Percentiles rank a stretch among this genome's conserved stretches.
Conservation (phyloP, 2,113 vertebrate species). For the Clarias macrocephalus region DNA sequence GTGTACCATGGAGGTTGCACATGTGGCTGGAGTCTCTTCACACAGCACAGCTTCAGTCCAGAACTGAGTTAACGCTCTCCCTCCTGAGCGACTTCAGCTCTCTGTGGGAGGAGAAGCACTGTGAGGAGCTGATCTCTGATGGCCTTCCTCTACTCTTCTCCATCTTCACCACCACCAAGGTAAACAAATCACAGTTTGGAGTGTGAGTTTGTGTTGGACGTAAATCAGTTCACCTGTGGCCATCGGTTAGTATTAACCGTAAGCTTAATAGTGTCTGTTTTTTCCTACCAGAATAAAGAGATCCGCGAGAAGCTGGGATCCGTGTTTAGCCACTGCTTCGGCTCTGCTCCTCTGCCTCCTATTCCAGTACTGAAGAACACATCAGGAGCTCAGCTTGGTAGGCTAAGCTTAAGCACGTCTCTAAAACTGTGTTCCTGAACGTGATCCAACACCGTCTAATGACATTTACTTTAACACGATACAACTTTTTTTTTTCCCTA, state of each 20-base stretch:
- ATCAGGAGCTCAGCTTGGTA: conserved; percentile 89
- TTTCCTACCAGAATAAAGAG: conserved; percentile 77
- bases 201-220: neutral
- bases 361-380: conserved; percentile 76
- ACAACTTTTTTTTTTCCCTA: neutral
- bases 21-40: conserved; percentile 86
- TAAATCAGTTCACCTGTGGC: no score
- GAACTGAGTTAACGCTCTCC: conserved; percentile 76
- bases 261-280: neutral
- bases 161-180: conserved; percentile 86
- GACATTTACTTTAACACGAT: neutral
- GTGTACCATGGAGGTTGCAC: conserved; percentile 91
- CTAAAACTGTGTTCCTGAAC: neutral
- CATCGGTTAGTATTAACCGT: neutral
- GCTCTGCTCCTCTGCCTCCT: conserved; percentile 76
- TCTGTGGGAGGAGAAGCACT: conserved; percentile 85
- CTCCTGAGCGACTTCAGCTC: conserved; percentile 85
- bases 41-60: conserved; percentile 80
- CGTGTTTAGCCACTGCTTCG: conserved; percentile 84
- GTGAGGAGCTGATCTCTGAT: conserved; percentile 78
- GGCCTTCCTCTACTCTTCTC: conserved; percentile 86
- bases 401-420: neutral
- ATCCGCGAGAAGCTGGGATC: conserved; percentile 80
- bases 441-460: neutral
- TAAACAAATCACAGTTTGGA: conserved; percentile 47